Conservation (phyloP, 2,888 invertebrate species). For the Mactromeris polynyma region DNA sequence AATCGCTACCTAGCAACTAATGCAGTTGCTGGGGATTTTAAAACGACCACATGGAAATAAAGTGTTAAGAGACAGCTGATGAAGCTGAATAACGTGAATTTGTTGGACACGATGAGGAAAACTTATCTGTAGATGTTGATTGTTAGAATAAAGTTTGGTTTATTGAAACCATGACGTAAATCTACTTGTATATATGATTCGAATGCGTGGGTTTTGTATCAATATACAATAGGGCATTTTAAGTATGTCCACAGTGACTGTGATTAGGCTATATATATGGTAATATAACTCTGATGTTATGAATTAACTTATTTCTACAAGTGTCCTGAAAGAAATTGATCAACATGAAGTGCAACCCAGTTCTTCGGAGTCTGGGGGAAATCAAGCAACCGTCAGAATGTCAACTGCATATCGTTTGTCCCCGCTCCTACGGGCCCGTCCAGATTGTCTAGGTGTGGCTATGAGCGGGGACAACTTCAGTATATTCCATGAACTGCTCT, state of each 20-base stretch:
- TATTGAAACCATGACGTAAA: too few species aligned
- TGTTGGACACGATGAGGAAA: neutral
- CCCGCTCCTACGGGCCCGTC: conserved; percentile 57
- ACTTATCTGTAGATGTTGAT: neutral
- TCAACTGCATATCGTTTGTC: conserved; percentile 34
- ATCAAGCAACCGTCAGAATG: conserved; percentile 60
- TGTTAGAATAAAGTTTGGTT: too few species aligned
- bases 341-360: conserved; percentile 39
- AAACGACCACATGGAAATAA: conserved; percentile 4
- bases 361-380: conserved; percentile 54
- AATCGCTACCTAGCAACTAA: conserved; percentile 6
- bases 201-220: neutral
- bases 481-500: conserved; percentile 38
- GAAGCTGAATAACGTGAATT: neutral
- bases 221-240: neutral
- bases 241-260: neutral
- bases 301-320: neutral
- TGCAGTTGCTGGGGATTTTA: neutral
- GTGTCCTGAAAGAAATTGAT: neutral
- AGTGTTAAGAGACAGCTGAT: too few species aligned
- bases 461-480: conserved; percentile 37
- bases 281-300: neutral
- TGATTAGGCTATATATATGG: neutral
- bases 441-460: conserved; percentile 59
- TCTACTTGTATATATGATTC: neutral